Conservation (phyloP, 2,888 invertebrate genomes). For the Nezara viridula region DNA sequence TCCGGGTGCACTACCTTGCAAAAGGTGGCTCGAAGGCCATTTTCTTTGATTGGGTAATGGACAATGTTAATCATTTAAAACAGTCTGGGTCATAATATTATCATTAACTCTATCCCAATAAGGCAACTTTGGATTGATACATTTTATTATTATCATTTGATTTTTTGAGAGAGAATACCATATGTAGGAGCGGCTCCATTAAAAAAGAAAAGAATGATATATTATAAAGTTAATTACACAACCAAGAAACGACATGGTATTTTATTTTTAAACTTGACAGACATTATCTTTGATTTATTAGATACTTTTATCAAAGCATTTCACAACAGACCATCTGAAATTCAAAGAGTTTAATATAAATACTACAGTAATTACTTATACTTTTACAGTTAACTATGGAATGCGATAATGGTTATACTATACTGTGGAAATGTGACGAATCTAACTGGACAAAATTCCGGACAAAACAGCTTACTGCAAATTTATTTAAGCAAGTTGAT, state of each 20-base stretch:
- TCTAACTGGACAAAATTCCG: no score
- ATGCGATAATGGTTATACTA: no score
- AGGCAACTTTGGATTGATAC: not conserved
- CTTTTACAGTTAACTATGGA: no score
- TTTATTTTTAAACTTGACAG: not conserved
- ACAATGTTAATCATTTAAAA: not conserved
- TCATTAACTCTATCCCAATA: not conserved
- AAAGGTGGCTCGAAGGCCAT: not conserved
- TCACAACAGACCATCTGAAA: no score
- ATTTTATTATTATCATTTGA: not conserved
- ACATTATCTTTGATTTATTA: not conserved
- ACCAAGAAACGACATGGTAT: not conserved
- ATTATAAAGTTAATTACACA: not conserved
- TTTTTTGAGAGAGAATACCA: not conserved
- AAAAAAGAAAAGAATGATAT: not conserved
- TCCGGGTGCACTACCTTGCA: not conserved
- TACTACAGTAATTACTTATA: no score
- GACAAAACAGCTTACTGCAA: no score
- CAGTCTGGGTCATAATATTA: not conserved
- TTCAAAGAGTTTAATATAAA: no score
- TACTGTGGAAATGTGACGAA: no score
- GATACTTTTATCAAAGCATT: no score
- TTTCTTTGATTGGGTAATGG: not conserved
- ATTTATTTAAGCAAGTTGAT: no score
- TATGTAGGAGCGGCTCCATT: not conserved